These are phyloP conservation scores for Pomatorhinus ruficollis DNA, from an alignment of 2,113 vertebrate genomes.

Conservation along the genomic window DNA sequence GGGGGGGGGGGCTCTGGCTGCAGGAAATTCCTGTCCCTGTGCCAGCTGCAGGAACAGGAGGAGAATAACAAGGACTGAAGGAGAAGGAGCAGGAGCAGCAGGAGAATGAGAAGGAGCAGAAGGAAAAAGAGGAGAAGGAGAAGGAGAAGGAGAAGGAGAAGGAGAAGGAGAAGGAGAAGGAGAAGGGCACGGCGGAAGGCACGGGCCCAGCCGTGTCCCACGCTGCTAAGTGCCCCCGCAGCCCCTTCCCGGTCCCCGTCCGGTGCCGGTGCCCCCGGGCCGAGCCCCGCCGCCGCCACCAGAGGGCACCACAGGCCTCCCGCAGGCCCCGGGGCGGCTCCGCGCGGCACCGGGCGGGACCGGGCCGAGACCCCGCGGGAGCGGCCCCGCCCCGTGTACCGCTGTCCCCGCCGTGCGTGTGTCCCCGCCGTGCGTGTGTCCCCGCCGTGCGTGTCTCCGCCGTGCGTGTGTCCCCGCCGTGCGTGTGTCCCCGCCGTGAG, in stretches of 20 bases:
- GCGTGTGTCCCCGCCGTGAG: no score
- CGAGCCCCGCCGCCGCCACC: background rate
- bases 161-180: background rate
- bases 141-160: background rate
- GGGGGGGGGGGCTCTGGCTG: no score
- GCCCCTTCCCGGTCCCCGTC: background rate
- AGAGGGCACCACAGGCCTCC: background rate
- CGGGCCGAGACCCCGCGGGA: background rate
- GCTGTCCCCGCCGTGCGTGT: no score
- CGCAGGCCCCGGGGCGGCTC: background rate
- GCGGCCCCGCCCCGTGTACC: background rate
- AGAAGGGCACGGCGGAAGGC: background rate
- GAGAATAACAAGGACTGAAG: background rate
- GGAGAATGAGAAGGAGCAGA: background rate
- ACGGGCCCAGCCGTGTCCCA: no score
- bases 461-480: no score
- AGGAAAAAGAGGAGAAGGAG: background rate
- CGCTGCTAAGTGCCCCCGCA: background rate
- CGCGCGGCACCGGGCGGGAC: background rate
- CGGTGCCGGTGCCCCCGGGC: background rate
- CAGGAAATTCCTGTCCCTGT: background rate
- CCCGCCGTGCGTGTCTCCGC: no score
- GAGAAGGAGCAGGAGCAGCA: fast-evolving
- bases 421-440: background rate
- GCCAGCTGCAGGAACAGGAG: background rate